Conservation (phyloP, 30 jellyfish, hydroid and myxozoan genomes). For the Turritopsis rubra region DNA sequence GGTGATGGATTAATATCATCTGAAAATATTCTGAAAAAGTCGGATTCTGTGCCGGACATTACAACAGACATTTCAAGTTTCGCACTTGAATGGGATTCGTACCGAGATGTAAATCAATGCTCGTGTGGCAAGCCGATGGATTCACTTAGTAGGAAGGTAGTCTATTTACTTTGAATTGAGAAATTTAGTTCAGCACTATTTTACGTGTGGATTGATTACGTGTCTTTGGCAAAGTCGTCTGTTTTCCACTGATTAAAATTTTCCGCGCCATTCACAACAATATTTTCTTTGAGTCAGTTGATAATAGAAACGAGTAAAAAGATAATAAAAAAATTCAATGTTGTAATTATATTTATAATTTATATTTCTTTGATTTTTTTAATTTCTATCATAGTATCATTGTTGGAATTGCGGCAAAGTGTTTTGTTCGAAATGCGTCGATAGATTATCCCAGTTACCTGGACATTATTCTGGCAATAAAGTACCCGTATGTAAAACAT, state of each 20-base stretch:
- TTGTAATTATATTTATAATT: background rate
- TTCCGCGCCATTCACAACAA: too few species aligned
- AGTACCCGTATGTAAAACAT: conserved; percentile 90
- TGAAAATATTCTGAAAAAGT: conserved; percentile 1
- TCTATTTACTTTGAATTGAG: background rate
- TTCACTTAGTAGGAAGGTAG: conserved; percentile 74
- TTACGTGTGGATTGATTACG: too few species aligned
- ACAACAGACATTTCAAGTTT: conserved; percentile 52
- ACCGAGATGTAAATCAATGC: conserved; percentile 71
- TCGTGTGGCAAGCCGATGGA: conserved; percentile 91
- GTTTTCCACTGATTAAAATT: too few species aligned
- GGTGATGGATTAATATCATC: too few species aligned
- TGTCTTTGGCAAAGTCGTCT: too few species aligned
- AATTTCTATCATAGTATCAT: conserved; percentile 48
- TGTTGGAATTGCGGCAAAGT: conserved; percentile 97
- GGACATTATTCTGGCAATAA: conserved; percentile 87
- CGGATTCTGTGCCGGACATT: conserved; percentile 28
- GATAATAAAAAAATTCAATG: background rate
- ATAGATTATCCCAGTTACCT: conserved; percentile 66
- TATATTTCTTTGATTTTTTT: background rate
- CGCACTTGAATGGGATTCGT: conserved; percentile 80
- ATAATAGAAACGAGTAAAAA: too few species aligned
- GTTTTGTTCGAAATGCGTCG: conserved; percentile 77
- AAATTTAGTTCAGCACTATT: too few species aligned
- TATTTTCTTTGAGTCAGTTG: too few species aligned